Base-by-base conservation (phyloP, 2,113 vertebrate genomes). In the Ictalurus furcatus region DNA sequence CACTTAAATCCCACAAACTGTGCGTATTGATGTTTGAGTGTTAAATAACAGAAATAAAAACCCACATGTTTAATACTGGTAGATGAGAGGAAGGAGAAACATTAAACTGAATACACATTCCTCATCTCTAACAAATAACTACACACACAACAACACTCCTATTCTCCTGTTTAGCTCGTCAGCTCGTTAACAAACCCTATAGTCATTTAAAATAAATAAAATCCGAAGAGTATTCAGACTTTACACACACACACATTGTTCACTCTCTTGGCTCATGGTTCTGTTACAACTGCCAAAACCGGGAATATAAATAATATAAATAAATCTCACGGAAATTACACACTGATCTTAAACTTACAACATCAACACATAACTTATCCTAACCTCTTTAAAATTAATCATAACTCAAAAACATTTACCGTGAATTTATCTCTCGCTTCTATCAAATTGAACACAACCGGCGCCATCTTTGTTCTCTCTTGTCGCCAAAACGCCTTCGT, bases 371-470 rank as follows among this genome's bases (percentile, higher is more conserved):
- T 34, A 5, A 16, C 34, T 14, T 0, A 11, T 69, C 19, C 2
- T 63, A 61, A 21, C 6, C 4, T 21, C 58, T 23, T 21, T 21
- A 6, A 21, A 21, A 21, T 2, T 17, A 30, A 73, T 34, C 34
- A 14, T 17, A 7, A 65, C 16, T 40, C 0, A 28, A 85, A 61
- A 21, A 44, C 23, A 58, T 16, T 86, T 85, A 96, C 96, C 93
- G 94, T 94, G 89, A 96, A 96, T 92, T 93, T 96, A 88, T 96
- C 94, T 93, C 94, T 95, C 85, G 94, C 94, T 17, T 96, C 95
- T 37, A 92, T 85, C 90, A 95, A 95, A 91, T 95, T 94, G 63
- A 95, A 96, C n/a, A 92, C 87, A 82, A 93, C 87, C 79, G 94
- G 93, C 89, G 95, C 95, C 96, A 96, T 96, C 78, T 94, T 95